A percentile compares a stretch with the other conserved stretches of the same genome.
Conservation (phyloP, 2,113 vertebrate species). For the Phaetusa simplex region DNA sequence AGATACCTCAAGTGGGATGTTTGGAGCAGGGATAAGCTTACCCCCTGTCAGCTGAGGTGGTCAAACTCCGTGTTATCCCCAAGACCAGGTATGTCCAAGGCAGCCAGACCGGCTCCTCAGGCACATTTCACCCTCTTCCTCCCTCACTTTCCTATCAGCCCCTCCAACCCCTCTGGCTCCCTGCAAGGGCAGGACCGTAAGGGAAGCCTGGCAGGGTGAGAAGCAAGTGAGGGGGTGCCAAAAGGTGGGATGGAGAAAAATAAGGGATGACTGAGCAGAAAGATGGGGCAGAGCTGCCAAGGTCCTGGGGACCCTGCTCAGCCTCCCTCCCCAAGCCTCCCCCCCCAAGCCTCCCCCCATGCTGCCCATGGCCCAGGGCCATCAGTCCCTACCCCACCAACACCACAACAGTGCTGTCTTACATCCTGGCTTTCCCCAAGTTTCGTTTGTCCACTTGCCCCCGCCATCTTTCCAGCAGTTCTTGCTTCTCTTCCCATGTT, state of each 20-base stretch:
- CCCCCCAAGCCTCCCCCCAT: accelerated
- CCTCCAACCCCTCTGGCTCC: background rate
- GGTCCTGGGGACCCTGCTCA: background rate
- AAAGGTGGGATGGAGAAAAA: background rate
- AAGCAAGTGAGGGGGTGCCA: background rate
- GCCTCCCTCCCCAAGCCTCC: accelerated
- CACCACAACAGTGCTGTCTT: background rate
- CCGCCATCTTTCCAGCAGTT: background rate
- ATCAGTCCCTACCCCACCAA: background rate
- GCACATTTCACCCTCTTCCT: background rate
- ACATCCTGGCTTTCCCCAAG: background rate
- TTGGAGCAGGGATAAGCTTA: background rate
- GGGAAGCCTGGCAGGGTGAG: background rate
- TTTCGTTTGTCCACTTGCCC: background rate
- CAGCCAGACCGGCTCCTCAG: background rate
- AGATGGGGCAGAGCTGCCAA: background rate
- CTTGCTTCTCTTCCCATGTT: background rate
- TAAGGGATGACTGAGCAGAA: background rate
- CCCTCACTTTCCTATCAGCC: background rate
- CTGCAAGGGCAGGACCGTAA: background rate
- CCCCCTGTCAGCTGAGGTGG: background rate
- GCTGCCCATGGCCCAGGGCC: accelerated
- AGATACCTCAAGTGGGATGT: background rate
- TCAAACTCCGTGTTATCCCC: background rate
- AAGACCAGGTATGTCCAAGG: background rate